Evolutionary conservation across 2,113 vertebrate species (phyloP).

Genomic region (Pangasianodon gigas): DNA sequence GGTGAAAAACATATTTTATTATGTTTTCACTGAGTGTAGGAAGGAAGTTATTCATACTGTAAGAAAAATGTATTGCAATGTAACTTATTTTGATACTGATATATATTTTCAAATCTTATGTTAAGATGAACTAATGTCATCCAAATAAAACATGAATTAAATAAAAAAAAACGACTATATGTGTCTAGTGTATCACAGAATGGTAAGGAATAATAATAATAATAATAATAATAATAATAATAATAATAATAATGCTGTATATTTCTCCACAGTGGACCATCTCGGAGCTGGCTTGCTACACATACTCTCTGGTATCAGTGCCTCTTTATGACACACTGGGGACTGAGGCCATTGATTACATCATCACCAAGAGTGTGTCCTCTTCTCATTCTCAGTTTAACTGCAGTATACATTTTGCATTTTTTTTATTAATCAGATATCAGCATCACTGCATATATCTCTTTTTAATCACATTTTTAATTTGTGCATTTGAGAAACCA

Average conservation of each 20-base stretch:
- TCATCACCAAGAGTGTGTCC: constrained; percentile 84
- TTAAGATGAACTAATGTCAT: neutral
- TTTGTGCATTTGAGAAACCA: neutral
- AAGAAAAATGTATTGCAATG: neutral
- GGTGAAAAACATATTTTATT: no score
- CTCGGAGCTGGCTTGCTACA: constrained; percentile 85
- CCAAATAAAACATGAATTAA: neutral
- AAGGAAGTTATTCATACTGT: neutral
- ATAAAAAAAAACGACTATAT: neutral
- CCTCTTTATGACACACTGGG: constrained; percentile 93
- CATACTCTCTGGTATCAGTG: constrained; percentile 86
- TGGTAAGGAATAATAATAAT: no score
- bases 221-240: neutral
- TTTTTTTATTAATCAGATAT: neutral
- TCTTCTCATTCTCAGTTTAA: neutral
- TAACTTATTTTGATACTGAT: neutral
- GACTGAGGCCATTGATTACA: constrained; percentile 81
- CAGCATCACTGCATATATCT: neutral
- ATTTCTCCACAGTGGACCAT: constrained; percentile 83
- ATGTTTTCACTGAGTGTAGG: neutral
- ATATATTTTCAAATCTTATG: no score
- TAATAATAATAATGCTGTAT: neutral
- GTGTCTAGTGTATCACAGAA: neutral
- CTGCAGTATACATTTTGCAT: no score
- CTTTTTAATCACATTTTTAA: neutral